Percentiles rank a stretch among this genome's conserved stretches.
phyloP scores from a whole-genome alignment of 2,797 vertebrate genomes.

The Sciurus vulgaris region DNA sequence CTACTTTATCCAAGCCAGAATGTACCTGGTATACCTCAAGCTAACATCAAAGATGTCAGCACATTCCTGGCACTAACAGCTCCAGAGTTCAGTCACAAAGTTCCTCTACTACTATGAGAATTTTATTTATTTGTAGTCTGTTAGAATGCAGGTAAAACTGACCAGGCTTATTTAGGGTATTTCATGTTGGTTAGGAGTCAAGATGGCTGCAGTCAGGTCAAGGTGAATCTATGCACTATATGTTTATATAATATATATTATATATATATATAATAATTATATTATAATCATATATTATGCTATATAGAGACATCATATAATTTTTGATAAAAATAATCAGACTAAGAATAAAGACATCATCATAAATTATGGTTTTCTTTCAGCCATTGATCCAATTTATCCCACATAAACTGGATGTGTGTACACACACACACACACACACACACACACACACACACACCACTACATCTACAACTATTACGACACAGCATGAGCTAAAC shows the following conservation, averaged over 20 bases:
- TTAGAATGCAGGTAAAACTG: background rate
- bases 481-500: slow-evolving; percentile 19
- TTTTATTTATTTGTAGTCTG: background rate
- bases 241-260: no score
- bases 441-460: background rate
- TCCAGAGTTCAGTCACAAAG: background rate
- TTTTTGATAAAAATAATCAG: slow-evolving; percentile 1
- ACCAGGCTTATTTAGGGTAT: no score
- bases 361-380: background rate
- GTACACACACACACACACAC: background rate
- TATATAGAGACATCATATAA: background rate
- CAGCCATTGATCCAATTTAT: background rate
- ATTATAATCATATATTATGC: background rate
- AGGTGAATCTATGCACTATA: background rate
- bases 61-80: background rate
- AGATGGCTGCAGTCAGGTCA: background rate
- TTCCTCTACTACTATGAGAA: background rate
- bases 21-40: background rate
- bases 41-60: background rate
- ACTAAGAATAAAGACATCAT: background rate
- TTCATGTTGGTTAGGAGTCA: background rate
- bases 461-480: background rate
- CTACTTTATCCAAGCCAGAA: background rate
- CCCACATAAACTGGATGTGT: background rate
- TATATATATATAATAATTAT: no score